A percentile compares a stretch with the other conserved stretches of the same genome.
phyloP scores from a whole-genome alignment of 2,888 invertebrate species.

The Gasteruption jaculator region DNA sequence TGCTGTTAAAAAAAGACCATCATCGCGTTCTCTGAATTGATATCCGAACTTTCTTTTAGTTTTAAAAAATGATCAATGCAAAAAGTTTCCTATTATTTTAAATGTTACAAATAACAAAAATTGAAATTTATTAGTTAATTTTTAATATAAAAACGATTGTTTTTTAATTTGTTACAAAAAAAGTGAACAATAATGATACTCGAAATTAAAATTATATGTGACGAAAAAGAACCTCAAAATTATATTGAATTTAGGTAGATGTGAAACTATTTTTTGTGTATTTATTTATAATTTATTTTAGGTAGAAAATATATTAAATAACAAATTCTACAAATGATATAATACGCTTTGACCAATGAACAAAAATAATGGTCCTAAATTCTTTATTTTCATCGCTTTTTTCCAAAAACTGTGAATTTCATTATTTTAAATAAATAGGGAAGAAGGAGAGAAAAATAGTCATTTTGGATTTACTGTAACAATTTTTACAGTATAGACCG shows the following conservation, averaged over 20 bases:
- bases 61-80: constrained; percentile 31
- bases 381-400: constrained; percentile 19
- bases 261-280: constrained; percentile 48
- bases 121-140: constrained; percentile 37
- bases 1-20: too few species aligned
- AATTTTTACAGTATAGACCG: constrained; percentile 23
- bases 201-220: constrained; percentile 36
- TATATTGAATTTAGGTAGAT: constrained; percentile 49
- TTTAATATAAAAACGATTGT: constrained; percentile 26
- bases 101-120: constrained; percentile 27
- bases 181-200: constrained; percentile 28
- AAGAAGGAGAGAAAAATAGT: constrained; percentile 18
- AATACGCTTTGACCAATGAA: constrained; percentile 21
- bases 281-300: constrained; percentile 52
- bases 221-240: constrained; percentile 40
- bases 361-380: constrained; percentile 19
- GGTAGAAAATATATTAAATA: constrained; percentile 45
- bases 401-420: too few species aligned
- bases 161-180: constrained; percentile 20
- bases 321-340: constrained; percentile 32
- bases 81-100: constrained; percentile 39
- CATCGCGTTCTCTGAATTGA: constrained; percentile 11
- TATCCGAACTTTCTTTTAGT: constrained; percentile 22
- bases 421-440: too few species aligned
- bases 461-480: constrained; percentile 13